Base-by-base conservation (phyloP, 2,797 vertebrate genomes). In the Anisognathus igniventris region DNA sequence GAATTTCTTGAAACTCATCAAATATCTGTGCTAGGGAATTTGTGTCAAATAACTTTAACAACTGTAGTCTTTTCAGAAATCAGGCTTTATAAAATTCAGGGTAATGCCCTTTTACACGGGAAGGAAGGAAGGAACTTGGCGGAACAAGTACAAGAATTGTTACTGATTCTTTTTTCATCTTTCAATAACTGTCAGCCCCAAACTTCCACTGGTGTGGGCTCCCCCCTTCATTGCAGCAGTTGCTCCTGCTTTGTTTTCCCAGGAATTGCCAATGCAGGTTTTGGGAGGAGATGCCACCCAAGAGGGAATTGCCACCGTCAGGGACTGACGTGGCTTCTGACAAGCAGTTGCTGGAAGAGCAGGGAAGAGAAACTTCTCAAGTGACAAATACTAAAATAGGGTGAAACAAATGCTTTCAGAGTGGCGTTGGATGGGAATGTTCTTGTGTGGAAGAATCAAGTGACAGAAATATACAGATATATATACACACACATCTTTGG, bases 311-410 rank as follows among this genome's bases (percentile, higher is more conserved):
- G 62, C 13, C 50, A 57, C 13, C 20, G 6, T 9, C 64, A 8
- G 65, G 57, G 53, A 7, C 53, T 74, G 35, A 39, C 65, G 37
- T 6, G 14, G 53, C 42, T 7, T 54, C 51, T 88, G 72, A 53
- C 42, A 58, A 84, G 68, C 88, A 83, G 62, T 54, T 90, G 70
- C 58, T 90, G 5, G 53, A 54, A 39, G 60, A 72, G 35, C 44
- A 77, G 54, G 64, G 58, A 81, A 68, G 76, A 92, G 91, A 86
- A 92, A 86, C 70, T 72, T 90, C 80, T 96, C 90, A 84, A 86
- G 64, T 95, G 83, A 81, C 84, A 78, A 95, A 93, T 51, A 81
- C 79, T 90, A 72, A 94, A 95, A 25, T 68, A n/a, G 83, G 62
- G 51, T 86, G 76, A 92, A 94, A 77, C 58, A 86, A 82, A 86